phyloP scores from a whole-genome alignment of 2,113 vertebrate species.

The Uria lomvia region DNA sequence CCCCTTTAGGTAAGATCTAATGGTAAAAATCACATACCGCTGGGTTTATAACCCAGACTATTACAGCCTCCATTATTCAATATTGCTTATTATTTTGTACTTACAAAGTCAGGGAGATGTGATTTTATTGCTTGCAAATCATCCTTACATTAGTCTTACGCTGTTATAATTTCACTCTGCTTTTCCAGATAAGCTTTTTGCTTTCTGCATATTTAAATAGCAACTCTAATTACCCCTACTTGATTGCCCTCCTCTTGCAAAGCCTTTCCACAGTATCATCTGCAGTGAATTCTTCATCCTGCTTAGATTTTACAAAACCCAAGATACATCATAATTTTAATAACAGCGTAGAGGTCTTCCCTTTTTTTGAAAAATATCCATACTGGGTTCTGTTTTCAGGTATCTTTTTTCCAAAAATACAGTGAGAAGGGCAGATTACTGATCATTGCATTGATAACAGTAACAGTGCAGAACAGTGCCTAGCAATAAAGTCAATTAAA shows the following conservation, averaged over 20 bases:
- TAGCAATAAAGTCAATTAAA: not conserved
- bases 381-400: not conserved
- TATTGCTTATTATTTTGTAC: conserved; percentile 30
- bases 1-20: conserved; percentile 9
- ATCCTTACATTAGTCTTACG: not conserved
- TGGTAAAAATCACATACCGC: conserved; percentile 2
- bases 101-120: conserved; percentile 30
- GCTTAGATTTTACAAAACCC: conserved; percentile 7
- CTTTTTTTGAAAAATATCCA: not conserved
- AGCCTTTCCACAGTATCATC: conserved; percentile 49
- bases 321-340: conserved; percentile 8
- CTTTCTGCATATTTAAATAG: conserved; percentile 62
- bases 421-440: not conserved
- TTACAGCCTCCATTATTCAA: conserved; percentile 12
- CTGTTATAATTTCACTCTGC: not conserved
- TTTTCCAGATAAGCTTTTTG: conserved; percentile 45
- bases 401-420: not conserved
- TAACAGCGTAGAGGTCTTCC: not conserved
- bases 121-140: conserved; percentile 39
- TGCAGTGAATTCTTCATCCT: conserved; percentile 25
- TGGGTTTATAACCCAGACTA: not conserved
- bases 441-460: not conserved
- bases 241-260: conserved; percentile 54
- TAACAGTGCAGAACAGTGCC: conserved; percentile 7
- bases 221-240: conserved; percentile 49